Evolutionary conservation across 1,140 invertebrate genomes (phyloP), one percentile per base, ranked within the genome.

Genomic region (Zaprionus vittiger): DNA sequence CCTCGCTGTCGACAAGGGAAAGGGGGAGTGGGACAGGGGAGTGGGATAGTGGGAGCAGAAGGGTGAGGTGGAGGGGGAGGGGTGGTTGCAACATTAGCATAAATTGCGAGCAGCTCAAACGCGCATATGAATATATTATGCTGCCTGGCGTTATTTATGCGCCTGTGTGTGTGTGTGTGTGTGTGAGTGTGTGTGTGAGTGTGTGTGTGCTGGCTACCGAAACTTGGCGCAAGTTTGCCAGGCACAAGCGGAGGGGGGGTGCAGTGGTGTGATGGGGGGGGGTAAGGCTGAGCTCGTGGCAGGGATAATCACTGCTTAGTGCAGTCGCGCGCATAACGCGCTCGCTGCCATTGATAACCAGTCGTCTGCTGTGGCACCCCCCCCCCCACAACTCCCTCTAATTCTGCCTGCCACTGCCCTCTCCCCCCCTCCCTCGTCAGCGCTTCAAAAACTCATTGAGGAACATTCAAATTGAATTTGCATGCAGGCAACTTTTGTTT

Each of bases 401-500:
- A 5, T 11, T 5, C n/a, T 7, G 9, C 31, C 31, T 4, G 12
- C 12, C 52, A 15, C 34, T 17, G 1, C 11, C 17, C 1, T 3
- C 22, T 22, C 22, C 24, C 24, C 24, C 24, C 3, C 3, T 37
- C 7, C 15, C 14, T 37, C 37, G 3, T 38, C 14, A 41, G 15
- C 15, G 38, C 52, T 55, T 60, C 56, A 55, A 49, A 73, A 80
- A 61, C 63, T 79, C 77, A 87, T 87, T 87, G 83, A 82, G 77
- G 81, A 72, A 79, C 81, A 91, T 91, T 89, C 80, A 91, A 91
- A 91, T 89, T 91, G 82, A 89, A 91, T 91, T 91, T 89, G 76
- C 80, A 89, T 91, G 83, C 83, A 79, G 83, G 83, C 83, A 80
- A 78, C 71, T 89, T 89, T 80, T 87, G 83, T 87, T 87, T 87